Percentiles rank a stretch among this genome's conserved stretches.
These are phyloP conservation scores for Orthonyx spaldingii DNA, from an alignment of 2,113 vertebrate species.

Conservation along the genomic window DNA sequence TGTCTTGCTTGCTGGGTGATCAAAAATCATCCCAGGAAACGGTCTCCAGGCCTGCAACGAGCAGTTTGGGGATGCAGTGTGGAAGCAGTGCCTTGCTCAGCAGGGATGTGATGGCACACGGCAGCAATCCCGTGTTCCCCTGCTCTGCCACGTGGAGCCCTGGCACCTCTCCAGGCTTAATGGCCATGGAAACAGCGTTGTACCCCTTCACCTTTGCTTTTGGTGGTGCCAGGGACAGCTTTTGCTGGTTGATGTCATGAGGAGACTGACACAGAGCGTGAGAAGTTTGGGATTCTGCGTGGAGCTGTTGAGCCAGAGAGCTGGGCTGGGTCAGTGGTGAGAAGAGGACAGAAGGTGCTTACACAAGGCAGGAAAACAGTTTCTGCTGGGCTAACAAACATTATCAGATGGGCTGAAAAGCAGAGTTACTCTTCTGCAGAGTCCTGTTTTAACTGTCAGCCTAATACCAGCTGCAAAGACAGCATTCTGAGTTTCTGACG, in stretches of 20 bases:
- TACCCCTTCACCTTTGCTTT: background rate
- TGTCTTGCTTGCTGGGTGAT: background rate
- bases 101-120: rapidly evolving
- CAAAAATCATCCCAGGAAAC: background rate
- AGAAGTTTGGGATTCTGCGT: background rate
- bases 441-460: background rate
- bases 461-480: background rate
- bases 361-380: background rate
- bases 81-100: background rate
- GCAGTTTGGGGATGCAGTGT: background rate
- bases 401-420: background rate
- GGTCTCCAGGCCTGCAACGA: background rate
- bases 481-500: background rate
- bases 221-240: background rate
- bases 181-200: rapidly evolving
- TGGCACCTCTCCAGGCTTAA: background rate
- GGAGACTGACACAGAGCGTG: rapidly evolving
- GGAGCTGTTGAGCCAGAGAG: background rate
- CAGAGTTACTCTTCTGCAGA: background rate
- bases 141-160: rapidly evolving
- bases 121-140: background rate
- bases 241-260: background rate
- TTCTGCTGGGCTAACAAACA: background rate
- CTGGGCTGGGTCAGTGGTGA: rapidly evolving
- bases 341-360: background rate